Evolutionary conservation across 92 coral and sea anemone species (phyloP), one percentile per base, ranked within the genome.

Genomic region (Bergia sp.): DNA sequence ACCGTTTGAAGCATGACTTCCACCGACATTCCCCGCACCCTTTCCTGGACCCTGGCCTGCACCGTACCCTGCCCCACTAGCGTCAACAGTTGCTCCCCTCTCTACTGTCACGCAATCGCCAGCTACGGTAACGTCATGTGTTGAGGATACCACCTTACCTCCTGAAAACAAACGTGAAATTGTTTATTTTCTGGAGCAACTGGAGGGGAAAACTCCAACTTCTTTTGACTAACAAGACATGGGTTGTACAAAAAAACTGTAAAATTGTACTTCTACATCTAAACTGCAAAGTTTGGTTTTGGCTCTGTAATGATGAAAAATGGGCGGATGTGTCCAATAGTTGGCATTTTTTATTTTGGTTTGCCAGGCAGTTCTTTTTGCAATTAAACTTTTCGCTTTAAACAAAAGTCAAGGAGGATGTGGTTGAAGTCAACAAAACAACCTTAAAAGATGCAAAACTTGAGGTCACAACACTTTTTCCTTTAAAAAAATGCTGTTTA

Each of bases 21-120:
- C 95, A 21, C 95, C 95, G 11, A 83, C 82, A 11, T 80, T 69
- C 42, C 93, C 91, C 38, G 91, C 21, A 23, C 95, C 95, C 61
- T 86, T 82, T 55, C 95, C 95, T 77, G 95, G 95, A 2, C 95
- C 95, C 80, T 89, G 91, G 15, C 88, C 88, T 18, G 89, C 80
- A 75, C 87, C 36, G 71, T 90, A 92, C 74, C 95, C 95, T 2
- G 89, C 90, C 53, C 95, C 95, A 18, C 82, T 78, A 72, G 90
- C 95, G 57, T 90, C 93, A 57, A 92, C 77, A 69, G 82, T 77
- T 37, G 90, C 95, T 42, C 95, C 95, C 80, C 93, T 87, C 74
- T 92, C 93, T 37, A 92, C 77, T 55, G 78, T 86, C 65, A 92
- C 88, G 43, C 49, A 88, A 74, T 85, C 92, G 15, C 86, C 82